A percentile compares a stretch with the other conserved stretches of the same genome.
Conservation (phyloP, 2,113 vertebrate species). For the Trematomus loennbergii region DNA sequence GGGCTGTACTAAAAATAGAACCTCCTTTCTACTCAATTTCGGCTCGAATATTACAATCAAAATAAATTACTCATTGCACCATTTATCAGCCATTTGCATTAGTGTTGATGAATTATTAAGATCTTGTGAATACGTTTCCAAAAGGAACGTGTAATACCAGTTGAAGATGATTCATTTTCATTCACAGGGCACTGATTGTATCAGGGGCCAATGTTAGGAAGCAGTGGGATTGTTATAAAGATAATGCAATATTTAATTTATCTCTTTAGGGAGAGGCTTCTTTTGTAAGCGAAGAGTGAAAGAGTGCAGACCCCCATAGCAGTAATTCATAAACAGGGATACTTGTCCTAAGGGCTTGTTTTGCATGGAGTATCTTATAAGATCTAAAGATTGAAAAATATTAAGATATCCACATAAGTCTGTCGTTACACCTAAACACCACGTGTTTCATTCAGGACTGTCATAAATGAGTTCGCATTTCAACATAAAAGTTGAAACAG, state of each 20-base stretch:
- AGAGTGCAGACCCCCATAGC: neutral
- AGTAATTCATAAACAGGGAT: neutral
- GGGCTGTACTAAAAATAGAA: conserved; percentile 69
- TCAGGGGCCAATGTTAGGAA: neutral
- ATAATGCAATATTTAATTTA: conserved; percentile 44
- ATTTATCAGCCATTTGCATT: conserved; percentile 85
- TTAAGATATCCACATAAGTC: neutral
- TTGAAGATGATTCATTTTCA: conserved; percentile 63
- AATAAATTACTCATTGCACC: conserved; percentile 79
- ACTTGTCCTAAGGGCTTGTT: neutral
- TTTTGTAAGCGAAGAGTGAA: conserved; percentile 1
- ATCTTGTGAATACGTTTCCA: conserved; percentile 74
- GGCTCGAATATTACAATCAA: conserved; percentile 83
- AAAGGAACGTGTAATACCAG: conserved; percentile 75
- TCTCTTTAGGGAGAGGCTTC: conserved; percentile 1
- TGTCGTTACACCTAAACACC: neutral
- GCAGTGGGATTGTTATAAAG: conserved; percentile 41
- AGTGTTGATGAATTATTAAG: conserved; percentile 81
- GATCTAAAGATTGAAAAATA: neutral
- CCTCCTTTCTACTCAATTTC: conserved; percentile 68
- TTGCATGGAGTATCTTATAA: neutral
- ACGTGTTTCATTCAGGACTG: neutral
- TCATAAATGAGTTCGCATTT: neutral
- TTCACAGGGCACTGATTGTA: conserved; percentile 19
- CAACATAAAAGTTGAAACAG: neutral